A percentile compares a stretch with the other conserved stretches of the same genome.
Conservation (phyloP, 1,140 invertebrate genomes). For the Anoplophora glabripennis region DNA sequence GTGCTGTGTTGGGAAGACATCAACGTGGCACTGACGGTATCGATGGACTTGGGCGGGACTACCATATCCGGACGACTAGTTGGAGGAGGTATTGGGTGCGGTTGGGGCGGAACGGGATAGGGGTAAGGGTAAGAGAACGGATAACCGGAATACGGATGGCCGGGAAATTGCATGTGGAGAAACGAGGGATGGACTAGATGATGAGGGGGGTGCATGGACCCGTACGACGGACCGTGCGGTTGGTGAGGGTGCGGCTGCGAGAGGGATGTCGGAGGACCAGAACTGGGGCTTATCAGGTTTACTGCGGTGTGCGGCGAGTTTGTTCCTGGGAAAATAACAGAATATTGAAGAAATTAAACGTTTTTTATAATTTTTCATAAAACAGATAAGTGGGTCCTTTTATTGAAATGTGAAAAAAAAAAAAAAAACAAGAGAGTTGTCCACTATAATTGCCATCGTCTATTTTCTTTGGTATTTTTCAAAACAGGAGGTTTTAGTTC, state of each 20-base stretch:
- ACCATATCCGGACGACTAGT: slow-evolving; percentile 48
- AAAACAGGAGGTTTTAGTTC: too few species aligned
- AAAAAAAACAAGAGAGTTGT: too few species aligned
- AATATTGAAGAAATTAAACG: slow-evolving; percentile 11
- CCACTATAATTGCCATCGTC: too few species aligned
- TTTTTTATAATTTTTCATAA: too few species aligned
- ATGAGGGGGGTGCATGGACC: slow-evolving; percentile 58
- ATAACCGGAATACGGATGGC: slow-evolving; percentile 47
- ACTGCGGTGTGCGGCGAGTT: slow-evolving; percentile 57
- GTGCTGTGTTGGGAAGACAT: slow-evolving; percentile 67
- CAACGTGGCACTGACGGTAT: slow-evolving; percentile 64
- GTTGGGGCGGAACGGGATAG: slow-evolving; percentile 64
- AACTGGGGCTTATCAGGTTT: slow-evolving; percentile 59
- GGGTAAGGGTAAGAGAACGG: slow-evolving; percentile 63
- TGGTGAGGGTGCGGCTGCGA: slow-evolving; percentile 67
- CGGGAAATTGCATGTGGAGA: slow-evolving; percentile 23
- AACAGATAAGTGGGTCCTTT: too few species aligned
- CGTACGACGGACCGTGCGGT: slow-evolving; percentile 51
- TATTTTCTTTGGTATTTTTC: too few species aligned
- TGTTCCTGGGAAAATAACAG: slow-evolving; percentile 40
- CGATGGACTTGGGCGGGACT: slow-evolving; percentile 49
- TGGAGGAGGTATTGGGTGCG: slow-evolving; percentile 70
- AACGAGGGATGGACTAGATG: slow-evolving; percentile 63
- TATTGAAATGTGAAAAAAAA: too few species aligned
- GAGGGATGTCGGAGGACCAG: slow-evolving; percentile 58